Percentiles rank a stretch among this genome's conserved stretches.
Evolutionary conservation across 2,797 vertebrate genomes (phyloP).

Genomic region (Hipposideros larvatus): DNA sequence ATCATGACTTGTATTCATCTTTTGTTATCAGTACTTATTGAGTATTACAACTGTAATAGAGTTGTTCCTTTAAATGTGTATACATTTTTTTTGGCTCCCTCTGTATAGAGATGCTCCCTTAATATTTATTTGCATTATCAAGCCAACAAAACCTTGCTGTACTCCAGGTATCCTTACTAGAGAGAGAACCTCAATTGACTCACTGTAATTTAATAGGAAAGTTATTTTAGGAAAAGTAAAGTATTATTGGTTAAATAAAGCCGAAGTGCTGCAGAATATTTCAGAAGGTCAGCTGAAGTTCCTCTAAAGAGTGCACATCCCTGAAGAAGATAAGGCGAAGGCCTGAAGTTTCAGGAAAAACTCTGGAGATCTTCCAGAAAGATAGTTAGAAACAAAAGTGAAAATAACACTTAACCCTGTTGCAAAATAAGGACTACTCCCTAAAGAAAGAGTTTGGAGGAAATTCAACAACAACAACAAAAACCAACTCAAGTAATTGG

Average conservation of each 20-base stretch:
- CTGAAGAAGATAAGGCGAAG: not conserved
- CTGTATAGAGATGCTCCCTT: not conserved
- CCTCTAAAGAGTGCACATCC: not conserved
- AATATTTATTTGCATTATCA: not conserved
- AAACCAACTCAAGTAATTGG: not conserved
- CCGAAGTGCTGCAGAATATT: not conserved
- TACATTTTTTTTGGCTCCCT: too few species aligned
- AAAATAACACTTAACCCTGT: not conserved
- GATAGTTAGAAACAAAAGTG: not conserved
- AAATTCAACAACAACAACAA: not conserved
- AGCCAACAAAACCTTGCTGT: not conserved
- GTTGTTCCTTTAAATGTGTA: too few species aligned
- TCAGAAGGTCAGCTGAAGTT: not conserved
- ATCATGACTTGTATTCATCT: too few species aligned
- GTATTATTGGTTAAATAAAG: not conserved
- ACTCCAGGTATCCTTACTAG: not conserved
- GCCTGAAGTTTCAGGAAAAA: not conserved
- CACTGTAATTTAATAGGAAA: not conserved
- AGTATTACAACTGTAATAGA: too few species aligned
- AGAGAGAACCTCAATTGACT: not conserved
- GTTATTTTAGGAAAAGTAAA: constrained; percentile 8
- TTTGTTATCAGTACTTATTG: too few species aligned
- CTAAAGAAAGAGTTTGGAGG: not conserved
- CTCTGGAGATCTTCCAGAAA: not conserved
- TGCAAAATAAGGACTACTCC: not conserved